Base-by-base conservation (phyloP, 2,113 vertebrate genomes). In the Heteronetta atricapilla region DNA sequence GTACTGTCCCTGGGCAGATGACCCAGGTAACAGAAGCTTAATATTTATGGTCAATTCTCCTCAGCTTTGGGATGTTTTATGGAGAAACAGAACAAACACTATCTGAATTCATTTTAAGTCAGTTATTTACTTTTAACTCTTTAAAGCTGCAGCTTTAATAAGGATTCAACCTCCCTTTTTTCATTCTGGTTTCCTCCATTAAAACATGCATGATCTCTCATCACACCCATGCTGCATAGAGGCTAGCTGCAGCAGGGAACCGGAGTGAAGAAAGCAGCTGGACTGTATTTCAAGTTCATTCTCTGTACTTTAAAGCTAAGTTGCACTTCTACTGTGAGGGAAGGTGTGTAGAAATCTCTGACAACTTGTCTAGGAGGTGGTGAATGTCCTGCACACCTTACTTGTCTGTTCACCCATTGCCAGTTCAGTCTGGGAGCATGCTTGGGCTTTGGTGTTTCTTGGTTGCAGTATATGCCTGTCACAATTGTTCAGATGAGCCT, bases 91-190 rank as follows among this genome's bases (percentile, higher is more conserved):
- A 88, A 64, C 20, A 53, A 69, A 38, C 31, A 1, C 46, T 68
- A 29, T 46, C 46, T 93, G 81, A 81, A 63, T 94, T 88, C 1
- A 89, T 95, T 95, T 92, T 31, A 84, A 88, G 23, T 52, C 42
- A 29, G 52, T 36, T 88, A 19, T 63, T 84, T 48, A 6, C 28
- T 55, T 89, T 52, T 42, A 55, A 69, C 31, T 91, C 33, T 83
- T 31, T 28, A 48, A 85, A 80, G 56, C 80, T 69, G 66, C 23
- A 69, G 58, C 73, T 94, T 90, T 19, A 5, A 31, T 76, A 66
- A 90, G 44, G 34, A 33, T 91, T 56, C 62, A 7, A 44, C 42
- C 34, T 85, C 59, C 53, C 13, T 72, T 76, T 78, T 88, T 46
- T 77, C 52, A 64, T 67, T 93, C 82, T 87, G 78, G 68, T 88